These are phyloP conservation scores for Zaprionus camerounensis DNA, from an alignment of 1,140 invertebrate genomes.

Conservation along the genomic window DNA sequence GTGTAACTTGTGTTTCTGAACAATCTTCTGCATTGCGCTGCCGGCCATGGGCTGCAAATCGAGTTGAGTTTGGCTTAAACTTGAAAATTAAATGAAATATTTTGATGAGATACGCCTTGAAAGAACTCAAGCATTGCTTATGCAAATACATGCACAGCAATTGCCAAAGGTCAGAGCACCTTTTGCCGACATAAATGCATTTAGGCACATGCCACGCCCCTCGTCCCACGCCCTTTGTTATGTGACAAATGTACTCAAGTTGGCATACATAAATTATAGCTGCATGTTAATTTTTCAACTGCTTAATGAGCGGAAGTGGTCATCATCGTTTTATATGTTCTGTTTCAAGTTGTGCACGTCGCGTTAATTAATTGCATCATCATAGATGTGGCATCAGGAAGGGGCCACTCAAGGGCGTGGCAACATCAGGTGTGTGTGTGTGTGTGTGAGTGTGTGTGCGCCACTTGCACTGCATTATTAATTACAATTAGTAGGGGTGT, in stretches of 20 bases:
- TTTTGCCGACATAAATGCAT: constrained; percentile 37
- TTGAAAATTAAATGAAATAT: constrained; percentile 76
- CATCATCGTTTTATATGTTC: constrained; percentile 61
- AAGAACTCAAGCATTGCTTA: constrained; percentile 20
- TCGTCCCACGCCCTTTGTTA: background rate
- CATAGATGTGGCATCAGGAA: constrained; percentile 2
- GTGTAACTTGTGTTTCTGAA: constrained; percentile 45
- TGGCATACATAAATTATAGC: constrained; percentile 67
- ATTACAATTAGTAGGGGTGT: constrained; percentile 69
- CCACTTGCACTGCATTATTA: constrained; percentile 65
- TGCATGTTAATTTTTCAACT: constrained; percentile 81
- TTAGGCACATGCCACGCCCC: constrained; percentile 15
- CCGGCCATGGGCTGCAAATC: constrained; percentile 60
- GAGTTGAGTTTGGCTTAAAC: constrained; percentile 70
- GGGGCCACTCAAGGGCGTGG: constrained; percentile 44
- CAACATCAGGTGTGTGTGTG: constrained; percentile 53
- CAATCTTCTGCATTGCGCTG: constrained; percentile 29
- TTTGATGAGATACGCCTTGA: constrained; percentile 15
- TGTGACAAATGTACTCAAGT: constrained; percentile 6
- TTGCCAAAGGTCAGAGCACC: constrained; percentile 13
- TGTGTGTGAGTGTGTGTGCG: background rate
- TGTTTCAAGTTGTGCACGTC: constrained; percentile 76
- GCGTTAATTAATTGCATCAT: constrained; percentile 58
- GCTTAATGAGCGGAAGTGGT: constrained; percentile 84
- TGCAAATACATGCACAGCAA: constrained; percentile 55